phyloP scores from a whole-genome alignment of 1,140 invertebrate species.

The Carcinoscorpius rotundicauda region DNA sequence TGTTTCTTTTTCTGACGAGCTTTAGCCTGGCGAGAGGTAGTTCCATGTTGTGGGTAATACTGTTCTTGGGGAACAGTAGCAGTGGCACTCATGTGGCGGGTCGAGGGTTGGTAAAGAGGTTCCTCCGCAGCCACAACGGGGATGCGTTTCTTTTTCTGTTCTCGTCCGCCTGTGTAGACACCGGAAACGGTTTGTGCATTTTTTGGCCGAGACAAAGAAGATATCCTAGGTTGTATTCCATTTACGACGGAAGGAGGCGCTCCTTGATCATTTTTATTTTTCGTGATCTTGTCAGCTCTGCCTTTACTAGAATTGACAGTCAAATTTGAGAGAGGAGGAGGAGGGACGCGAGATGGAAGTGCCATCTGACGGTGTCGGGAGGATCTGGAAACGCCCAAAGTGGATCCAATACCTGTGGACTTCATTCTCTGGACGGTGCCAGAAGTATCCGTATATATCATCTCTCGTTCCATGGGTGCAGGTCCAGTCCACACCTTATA shows the following conservation, averaged over 20 bases:
- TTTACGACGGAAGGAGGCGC: too few species aligned
- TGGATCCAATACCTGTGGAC: constrained; percentile 37
- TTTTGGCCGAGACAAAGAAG: too few species aligned
- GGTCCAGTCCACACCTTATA: constrained; percentile 75
- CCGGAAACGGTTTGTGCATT: background rate
- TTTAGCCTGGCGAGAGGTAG: constrained; percentile 8
- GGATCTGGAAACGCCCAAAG: constrained; percentile 22
- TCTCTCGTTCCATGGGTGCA: constrained; percentile 15
- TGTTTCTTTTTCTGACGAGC: too few species aligned
- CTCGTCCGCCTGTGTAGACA: constrained; percentile 15
- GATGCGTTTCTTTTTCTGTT: constrained; percentile 18
- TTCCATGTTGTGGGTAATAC: constrained; percentile 22
- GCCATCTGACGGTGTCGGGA: constrained; percentile 55
- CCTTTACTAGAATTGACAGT: too few species aligned
- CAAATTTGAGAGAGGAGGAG: constrained; percentile 35
- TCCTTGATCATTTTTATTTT: too few species aligned
- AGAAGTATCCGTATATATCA: constrained; percentile 31
- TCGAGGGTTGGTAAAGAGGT: constrained; percentile 45
- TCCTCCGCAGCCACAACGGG: constrained; percentile 35
- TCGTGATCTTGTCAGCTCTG: background rate
- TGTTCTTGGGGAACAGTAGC: constrained; percentile 48
- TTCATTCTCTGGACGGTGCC: constrained; percentile 53
- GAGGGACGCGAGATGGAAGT: constrained; percentile 45
- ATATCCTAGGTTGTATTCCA: too few species aligned
- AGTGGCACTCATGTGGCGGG: constrained; percentile 42